Base-by-base conservation (phyloP, 64 coral and sea anemone species). In the Stylophora pistillata region DNA sequence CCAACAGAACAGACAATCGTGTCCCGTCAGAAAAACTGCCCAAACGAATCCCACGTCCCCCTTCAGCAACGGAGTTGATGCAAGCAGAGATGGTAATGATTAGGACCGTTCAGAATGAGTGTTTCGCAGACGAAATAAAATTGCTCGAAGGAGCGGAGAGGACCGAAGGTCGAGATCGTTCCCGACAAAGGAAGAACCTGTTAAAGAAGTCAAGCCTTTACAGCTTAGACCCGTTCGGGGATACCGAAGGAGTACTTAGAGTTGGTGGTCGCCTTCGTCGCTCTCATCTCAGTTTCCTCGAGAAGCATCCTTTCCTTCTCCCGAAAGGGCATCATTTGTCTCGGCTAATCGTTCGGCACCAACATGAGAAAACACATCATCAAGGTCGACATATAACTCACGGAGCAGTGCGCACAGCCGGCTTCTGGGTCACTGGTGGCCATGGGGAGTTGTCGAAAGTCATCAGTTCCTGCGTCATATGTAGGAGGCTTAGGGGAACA, bases 351-450 rank as follows among this genome's bases (percentile, higher is more conserved):
- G 25, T 68, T 15, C 2, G 25, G 0, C 80, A 84, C 25, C 18
- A 18, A 15, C 80, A 84, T 23, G 15, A 32, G n/a, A 84, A 64
- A 13, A 58, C 65, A 15, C 54, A 64, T 30, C 80, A 84, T 23
- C 80, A 84, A 64, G 80, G 80, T 13, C 80, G 9, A 52, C 80
- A 64, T n/a, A 84, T 84, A 27, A 84, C 80, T 15, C 23, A 34
- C 53, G 80, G 30, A 10, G 80, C 80, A 23, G 60, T 68, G 25
- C 80, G 27, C 80, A 15, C 62, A 84, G 80, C 10, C 7, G 80
- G 80, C 15, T 84, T 30, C 58, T 84, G 80, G 80, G 18, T 84
- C 2, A 84, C 65, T 63, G 58, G 80, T 23, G 80, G 3, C 17
- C 58, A 84, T 34, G 10, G 21, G 4, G 15, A 9, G n/a, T 11